Base-by-base conservation (phyloP, 2,797 vertebrate genomes). In the Mionectes olivaceus region DNA sequence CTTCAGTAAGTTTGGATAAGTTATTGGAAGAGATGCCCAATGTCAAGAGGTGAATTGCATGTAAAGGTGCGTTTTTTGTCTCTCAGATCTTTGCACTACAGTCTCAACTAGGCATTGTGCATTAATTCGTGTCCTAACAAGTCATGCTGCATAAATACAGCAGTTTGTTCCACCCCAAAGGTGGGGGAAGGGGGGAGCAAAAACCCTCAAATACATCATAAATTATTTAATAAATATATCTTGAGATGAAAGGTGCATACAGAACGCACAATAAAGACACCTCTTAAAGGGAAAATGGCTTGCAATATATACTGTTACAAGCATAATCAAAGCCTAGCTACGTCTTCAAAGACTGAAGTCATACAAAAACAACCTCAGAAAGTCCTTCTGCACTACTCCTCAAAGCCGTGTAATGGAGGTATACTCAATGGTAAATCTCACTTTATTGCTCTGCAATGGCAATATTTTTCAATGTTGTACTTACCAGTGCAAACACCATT, bases 121-220 rank as follows among this genome's bases (percentile, higher is more conserved):
- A 78, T 81, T 61, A 47, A 14, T 67, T 89, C 60, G 44, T 91
- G 56, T 44, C 19, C 22, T 49, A 70, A 83, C 18, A 84, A 77
- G 56, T 25, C 44, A 33, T 8, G 18, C 16, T 85, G 32, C 79
- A 82, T 30, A 47, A 33, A 63, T 22, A 61, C 7, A 77, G 22
- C 55, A 43, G 50, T 25, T 63, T 80, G 22, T 24, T 85, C n/a
- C 18, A 32, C 6, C 7, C 47, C 63, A 70, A 73, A 74, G 27
- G 0, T 0, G 22, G 21, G 12, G 5, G 11, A 3, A 74, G 27
- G 0, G 0, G 21, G 23, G 12, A 4, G 7, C 9, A 69, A 74
- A 82, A 64, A 33, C 27, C 13, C 14, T 74, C 41, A 30, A 85
- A 23, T 60, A 17, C 1, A 0, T 73, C 41, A 53, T n/a, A 86